Conservation (phyloP, 2,113 vertebrate genomes). For the Mesoclemmys tuberculata region DNA sequence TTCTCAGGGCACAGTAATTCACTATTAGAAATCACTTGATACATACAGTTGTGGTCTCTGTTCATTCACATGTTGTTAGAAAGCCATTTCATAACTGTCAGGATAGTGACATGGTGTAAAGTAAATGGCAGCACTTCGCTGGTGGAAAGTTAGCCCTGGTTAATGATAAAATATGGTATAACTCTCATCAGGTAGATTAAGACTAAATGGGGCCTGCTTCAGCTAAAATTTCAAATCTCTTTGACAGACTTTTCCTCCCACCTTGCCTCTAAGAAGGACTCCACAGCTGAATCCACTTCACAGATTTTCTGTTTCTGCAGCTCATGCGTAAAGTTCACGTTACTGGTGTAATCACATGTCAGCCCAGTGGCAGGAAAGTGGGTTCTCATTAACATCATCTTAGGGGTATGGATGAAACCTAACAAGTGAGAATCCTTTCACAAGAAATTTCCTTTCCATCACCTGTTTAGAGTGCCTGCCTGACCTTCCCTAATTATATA, state of each 20-base stretch:
- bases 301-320: not conserved
- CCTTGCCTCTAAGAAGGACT: not conserved
- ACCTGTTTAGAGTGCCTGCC: not conserved
- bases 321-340: not conserved
- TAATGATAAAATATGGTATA: not conserved
- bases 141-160: slow-evolving; percentile 16
- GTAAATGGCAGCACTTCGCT: slow-evolving; percentile 3
- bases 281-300: not conserved
- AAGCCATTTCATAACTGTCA: slow-evolving; percentile 41
- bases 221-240: not conserved
- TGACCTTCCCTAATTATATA: not conserved
- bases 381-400: not conserved
- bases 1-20: slow-evolving; percentile 44
- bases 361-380: not conserved
- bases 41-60: not conserved
- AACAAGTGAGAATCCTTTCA: not conserved
- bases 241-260: not conserved
- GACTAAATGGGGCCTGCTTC: not conserved
- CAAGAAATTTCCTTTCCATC: not conserved
- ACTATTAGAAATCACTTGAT: slow-evolving; percentile 27
- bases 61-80: slow-evolving; percentile 17
- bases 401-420: not conserved
- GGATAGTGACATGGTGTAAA: not conserved
- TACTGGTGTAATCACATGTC: not conserved
- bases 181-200: not conserved